phyloP scores from a whole-genome alignment of 2,113 vertebrate species.

The Argyrosomus japonicus region DNA sequence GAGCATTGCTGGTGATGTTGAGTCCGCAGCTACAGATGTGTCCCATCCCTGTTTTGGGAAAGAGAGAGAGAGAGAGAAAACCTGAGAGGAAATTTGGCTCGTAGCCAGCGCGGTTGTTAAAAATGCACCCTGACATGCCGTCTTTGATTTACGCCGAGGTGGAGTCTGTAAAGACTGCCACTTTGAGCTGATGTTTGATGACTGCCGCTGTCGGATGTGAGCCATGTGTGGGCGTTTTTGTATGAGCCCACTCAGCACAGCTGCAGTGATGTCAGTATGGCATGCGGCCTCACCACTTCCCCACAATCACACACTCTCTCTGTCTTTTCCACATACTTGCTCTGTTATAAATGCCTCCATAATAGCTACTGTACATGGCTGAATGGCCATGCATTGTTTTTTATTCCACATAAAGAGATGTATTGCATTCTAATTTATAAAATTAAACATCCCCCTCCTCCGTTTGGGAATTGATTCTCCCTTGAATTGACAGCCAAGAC shows the following conservation, averaged over 20 bases:
- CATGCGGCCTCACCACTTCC: constrained; percentile 39
- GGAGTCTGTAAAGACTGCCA: constrained; percentile 59
- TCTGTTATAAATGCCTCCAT: constrained; percentile 21
- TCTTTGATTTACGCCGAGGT: constrained; percentile 43
- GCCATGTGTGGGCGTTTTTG: constrained; percentile 69
- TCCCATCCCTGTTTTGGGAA: constrained; percentile 21
- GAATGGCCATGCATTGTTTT: constrained; percentile 30
- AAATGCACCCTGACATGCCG: constrained; percentile 28
- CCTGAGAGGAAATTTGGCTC: constrained; percentile 5
- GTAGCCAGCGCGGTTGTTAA: constrained; percentile 18
- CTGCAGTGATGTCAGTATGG: constrained; percentile 72
- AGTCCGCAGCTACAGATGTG: constrained; percentile 48
- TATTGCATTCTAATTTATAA: constrained; percentile 43
- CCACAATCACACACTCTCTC: neutral
- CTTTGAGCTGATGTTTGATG: constrained; percentile 68
- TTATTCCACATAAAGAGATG: constrained; percentile 37
- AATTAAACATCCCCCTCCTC: constrained; percentile 22
- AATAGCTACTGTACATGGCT: constrained; percentile 38
- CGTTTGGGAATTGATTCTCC: constrained; percentile 38
- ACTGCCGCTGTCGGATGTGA: constrained; percentile 69
- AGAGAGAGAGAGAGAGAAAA: neutral
- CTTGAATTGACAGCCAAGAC: constrained; percentile 25
- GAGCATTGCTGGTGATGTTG: constrained; percentile 23
- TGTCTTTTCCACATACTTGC: neutral
- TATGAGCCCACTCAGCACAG: constrained; percentile 70